Percentiles rank a stretch among this genome's conserved stretches.
Conservation (phyloP, 2,113 vertebrate species). For the Toxotes chatareus region DNA sequence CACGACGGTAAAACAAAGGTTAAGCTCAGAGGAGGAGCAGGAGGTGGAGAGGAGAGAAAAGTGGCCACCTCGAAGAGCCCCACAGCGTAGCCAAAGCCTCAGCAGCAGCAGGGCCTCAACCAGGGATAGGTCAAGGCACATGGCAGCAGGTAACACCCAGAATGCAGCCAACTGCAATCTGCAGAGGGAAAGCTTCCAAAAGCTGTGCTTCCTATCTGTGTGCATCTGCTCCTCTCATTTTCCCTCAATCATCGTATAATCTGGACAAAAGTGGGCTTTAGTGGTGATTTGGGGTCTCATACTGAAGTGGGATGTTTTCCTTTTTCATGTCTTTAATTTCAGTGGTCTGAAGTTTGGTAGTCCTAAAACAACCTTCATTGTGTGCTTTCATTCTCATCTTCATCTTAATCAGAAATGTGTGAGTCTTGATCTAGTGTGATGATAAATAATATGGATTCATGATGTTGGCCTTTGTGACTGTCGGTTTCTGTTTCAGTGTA, state of each 20-base stretch:
- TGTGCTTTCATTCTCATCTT: slow-evolving; percentile 24
- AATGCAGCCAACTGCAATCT: slow-evolving; percentile 52
- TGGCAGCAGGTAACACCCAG: slow-evolving; percentile 79
- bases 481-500: not conserved
- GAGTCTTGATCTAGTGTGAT: not conserved
- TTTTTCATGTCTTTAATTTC: slow-evolving; percentile 13
- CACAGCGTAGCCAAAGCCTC: slow-evolving; percentile 72
- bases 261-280: slow-evolving; percentile 28
- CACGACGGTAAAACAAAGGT: slow-evolving; percentile 54
- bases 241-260: slow-evolving; percentile 51
- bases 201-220: slow-evolving; percentile 40
- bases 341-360: not conserved
- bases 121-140: slow-evolving; percentile 55
- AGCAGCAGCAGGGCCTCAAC: slow-evolving; percentile 59
- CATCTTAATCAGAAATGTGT: not conserved
- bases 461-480: not conserved
- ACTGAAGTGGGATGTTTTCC: slow-evolving; percentile 31
- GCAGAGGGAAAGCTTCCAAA: slow-evolving; percentile 44
- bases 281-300: slow-evolving; percentile 46
- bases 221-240: slow-evolving; percentile 56
- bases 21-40: slow-evolving; percentile 75
- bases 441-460: not conserved
- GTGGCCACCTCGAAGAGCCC: slow-evolving; percentile 43
- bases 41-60: slow-evolving; percentile 61
- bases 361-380: slow-evolving; percentile 10